Conservation (phyloP, 2,888 invertebrate species). For the Dione juno region DNA sequence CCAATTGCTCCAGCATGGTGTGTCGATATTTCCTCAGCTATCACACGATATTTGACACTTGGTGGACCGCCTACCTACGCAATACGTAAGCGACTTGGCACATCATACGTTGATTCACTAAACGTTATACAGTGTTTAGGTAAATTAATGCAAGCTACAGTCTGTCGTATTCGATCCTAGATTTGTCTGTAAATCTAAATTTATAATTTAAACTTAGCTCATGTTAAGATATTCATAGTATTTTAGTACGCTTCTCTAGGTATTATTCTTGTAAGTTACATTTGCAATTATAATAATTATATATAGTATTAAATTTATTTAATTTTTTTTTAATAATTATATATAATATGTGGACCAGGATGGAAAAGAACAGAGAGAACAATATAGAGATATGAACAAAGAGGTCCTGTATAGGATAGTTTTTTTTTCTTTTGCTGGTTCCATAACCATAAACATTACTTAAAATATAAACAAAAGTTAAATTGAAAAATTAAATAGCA, state of each 20-base stretch:
- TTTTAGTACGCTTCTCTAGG: neutral
- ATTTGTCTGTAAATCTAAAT: slow-evolving; percentile 8
- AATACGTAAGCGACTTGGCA: slow-evolving; percentile 34
- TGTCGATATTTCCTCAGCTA: neutral
- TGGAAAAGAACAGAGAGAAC: too few relatives aligned
- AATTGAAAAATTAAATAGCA: too few relatives aligned
- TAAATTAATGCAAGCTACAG: slow-evolving; percentile 36
- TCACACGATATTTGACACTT: neutral
- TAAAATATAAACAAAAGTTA: too few relatives aligned
- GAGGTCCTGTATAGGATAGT: too few relatives aligned
- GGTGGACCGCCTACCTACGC: neutral
- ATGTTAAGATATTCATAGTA: neutral
- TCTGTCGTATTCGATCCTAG: slow-evolving; percentile 17
- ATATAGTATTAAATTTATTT: too few relatives aligned
- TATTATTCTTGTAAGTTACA: neutral
- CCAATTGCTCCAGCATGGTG: neutral
- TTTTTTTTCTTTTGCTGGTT: too few relatives aligned
- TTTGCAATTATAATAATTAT: neutral
- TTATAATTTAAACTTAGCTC: neutral
- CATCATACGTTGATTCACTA: slow-evolving; percentile 35
- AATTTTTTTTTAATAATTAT: too few relatives aligned
- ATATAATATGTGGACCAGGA: too few relatives aligned
- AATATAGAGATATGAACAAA: too few relatives aligned
- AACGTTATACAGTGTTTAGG: slow-evolving; percentile 32
- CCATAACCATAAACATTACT: too few relatives aligned